phyloP scores from a whole-genome alignment of 2,888 invertebrate species.

The Congeria kusceri region DNA sequence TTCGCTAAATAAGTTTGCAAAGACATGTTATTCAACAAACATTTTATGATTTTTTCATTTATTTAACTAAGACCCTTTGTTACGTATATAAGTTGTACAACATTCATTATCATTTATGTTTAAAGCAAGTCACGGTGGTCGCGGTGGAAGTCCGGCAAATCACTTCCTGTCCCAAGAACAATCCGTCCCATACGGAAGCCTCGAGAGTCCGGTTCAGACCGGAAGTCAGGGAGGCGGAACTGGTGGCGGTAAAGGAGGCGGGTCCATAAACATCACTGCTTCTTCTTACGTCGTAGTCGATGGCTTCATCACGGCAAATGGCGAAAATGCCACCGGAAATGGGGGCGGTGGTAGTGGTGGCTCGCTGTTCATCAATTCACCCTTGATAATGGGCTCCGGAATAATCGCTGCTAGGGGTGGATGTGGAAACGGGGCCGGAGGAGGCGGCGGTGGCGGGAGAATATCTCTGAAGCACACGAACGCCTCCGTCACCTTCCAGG shows the following conservation, averaged over 20 bases:
- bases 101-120: no score
- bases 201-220: no score
- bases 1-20: no score
- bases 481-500: slow-evolving; percentile 45
- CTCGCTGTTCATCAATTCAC: slow-evolving; percentile 55
- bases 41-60: no score
- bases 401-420: slow-evolving; percentile 66
- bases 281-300: slow-evolving; percentile 56
- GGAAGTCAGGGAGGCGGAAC: slow-evolving; percentile 70
- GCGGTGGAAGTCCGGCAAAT: no score
- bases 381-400: slow-evolving; percentile 61
- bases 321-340: slow-evolving; percentile 53
- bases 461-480: slow-evolving; percentile 51
- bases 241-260: slow-evolving; percentile 58
- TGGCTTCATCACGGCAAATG: slow-evolving; percentile 73
- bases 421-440: slow-evolving; percentile 58
- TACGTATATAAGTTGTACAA: no score
- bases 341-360: slow-evolving; percentile 76
- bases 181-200: no score
- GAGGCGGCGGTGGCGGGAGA: slow-evolving; percentile 72
- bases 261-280: slow-evolving; percentile 48
- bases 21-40: no score
- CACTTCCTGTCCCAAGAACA: no score
- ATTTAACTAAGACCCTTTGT: no score
- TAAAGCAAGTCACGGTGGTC: no score